A percentile compares a stretch with the other conserved stretches of the same genome.
These are phyloP conservation scores for Lota lota DNA, from an alignment of 2,113 vertebrate genomes.

Conservation along the genomic window DNA sequence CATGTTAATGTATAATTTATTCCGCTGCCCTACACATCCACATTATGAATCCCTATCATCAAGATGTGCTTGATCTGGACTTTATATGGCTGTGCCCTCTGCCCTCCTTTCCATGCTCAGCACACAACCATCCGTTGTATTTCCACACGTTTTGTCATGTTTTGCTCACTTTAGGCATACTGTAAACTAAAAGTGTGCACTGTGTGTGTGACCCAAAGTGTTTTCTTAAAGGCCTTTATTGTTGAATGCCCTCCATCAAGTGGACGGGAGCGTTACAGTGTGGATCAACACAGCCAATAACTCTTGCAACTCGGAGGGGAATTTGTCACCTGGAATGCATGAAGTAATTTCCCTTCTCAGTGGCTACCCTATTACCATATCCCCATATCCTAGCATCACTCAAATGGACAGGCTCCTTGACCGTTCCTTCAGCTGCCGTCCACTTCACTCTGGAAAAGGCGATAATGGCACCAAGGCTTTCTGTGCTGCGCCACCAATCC, in stretches of 20 bases:
- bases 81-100: constrained; percentile 11
- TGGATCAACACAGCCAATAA: constrained; percentile 4
- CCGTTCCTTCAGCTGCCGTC: constrained; percentile 43
- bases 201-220: too few relatives aligned
- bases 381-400: constrained; percentile 34
- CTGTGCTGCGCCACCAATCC: too few relatives aligned
- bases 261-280: background rate
- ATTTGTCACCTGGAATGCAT: constrained; percentile 31
- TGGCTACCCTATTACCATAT: background rate
- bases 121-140: constrained; percentile 15
- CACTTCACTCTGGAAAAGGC: background rate
- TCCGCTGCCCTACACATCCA: background rate
- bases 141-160: constrained; percentile 17
- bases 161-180: background rate
- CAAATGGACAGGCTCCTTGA: constrained; percentile 27
- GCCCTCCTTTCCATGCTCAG: constrained; percentile 24
- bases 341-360: constrained; percentile 21
- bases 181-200: too few relatives aligned
- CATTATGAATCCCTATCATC: constrained; percentile 1
- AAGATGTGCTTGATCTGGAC: constrained; percentile 6
- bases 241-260: background rate
- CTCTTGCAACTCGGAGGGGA: constrained; percentile 6
- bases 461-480: too few relatives aligned
- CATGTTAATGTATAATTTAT: background rate
- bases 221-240: too few relatives aligned